phyloP scores from a whole-genome alignment of 2,888 invertebrate species.

The Hetaerina titia region DNA sequence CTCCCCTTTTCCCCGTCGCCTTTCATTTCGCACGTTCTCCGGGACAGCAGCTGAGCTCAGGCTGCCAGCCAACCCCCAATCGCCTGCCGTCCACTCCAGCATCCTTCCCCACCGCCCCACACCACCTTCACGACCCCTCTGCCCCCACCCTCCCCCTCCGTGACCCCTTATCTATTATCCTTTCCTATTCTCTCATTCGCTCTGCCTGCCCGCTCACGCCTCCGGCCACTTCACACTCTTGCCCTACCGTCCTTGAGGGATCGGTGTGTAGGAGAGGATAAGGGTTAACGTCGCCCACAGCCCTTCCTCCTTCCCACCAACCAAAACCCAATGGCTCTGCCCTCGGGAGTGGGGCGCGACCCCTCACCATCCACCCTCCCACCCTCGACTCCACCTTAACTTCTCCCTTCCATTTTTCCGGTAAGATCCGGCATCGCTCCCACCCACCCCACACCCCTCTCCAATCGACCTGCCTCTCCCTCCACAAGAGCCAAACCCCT shows the following conservation, averaged over 20 bases:
- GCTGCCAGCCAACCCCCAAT: neutral
- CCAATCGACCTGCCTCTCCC: too few species aligned
- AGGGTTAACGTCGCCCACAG: neutral
- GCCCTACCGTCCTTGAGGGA: neutral
- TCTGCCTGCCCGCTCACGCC: neutral
- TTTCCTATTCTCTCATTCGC: neutral
- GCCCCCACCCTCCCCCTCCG: neutral
- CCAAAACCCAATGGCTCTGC: neutral
- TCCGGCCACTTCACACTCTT: neutral
- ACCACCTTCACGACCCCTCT: too few species aligned
- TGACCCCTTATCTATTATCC: neutral
- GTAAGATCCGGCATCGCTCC: neutral
- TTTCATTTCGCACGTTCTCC: neutral
- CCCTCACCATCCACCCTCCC: neutral
- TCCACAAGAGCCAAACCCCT: too few species aligned
- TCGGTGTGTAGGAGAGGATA: neutral
- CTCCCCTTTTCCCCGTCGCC: neutral
- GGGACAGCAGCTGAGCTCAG: neutral
- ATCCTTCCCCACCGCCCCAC: too few species aligned
- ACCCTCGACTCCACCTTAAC: too few species aligned
- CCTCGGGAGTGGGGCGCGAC: neutral
- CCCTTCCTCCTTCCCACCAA: neutral
- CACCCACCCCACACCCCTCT: too few species aligned
- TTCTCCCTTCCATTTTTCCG: neutral
- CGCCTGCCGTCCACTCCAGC: neutral